phyloP scores from a whole-genome alignment of 2,797 vertebrate species.

The Tangara arthus region DNA sequence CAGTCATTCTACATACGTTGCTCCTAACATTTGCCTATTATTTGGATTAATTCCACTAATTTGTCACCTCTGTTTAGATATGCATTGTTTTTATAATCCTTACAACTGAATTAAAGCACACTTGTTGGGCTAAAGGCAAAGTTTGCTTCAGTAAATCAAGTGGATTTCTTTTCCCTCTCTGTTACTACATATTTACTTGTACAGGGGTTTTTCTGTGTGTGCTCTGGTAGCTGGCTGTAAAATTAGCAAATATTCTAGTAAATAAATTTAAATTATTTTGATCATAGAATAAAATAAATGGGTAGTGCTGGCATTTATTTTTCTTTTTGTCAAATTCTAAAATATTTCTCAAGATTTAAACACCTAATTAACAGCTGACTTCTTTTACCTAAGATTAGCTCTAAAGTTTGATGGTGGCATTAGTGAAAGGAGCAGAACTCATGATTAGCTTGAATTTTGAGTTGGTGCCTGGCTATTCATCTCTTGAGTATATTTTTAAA shows the following conservation, averaged over 20 bases:
- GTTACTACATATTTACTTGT: background rate
- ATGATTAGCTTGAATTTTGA: background rate
- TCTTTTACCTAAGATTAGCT: background rate
- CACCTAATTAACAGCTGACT: background rate
- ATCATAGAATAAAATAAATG: background rate
- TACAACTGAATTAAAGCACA: conserved; percentile 6
- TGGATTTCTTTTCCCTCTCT: background rate
- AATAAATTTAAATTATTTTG: background rate
- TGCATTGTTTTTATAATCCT: background rate
- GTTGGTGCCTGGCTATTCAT: background rate
- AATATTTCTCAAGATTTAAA: background rate
- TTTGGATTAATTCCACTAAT: conserved; percentile 49
- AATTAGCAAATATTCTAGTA: background rate
- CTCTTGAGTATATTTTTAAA: background rate
- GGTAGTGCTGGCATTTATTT: background rate
- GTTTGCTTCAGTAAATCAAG: conserved; percentile 21
- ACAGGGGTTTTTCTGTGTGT: background rate
- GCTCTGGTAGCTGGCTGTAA: background rate
- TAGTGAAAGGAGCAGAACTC: background rate
- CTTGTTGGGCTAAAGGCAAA: conserved; percentile 26
- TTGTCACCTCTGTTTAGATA: conserved; percentile 40
- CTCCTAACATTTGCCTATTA: conserved; percentile 36
- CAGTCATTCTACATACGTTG: conserved; percentile 15
- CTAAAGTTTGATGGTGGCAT: background rate
- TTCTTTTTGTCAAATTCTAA: background rate